Evolutionary conservation across 2,113 vertebrate genomes (phyloP), one percentile per base, ranked within the genome.

Genomic region (Lichenostomus cassidix): DNA sequence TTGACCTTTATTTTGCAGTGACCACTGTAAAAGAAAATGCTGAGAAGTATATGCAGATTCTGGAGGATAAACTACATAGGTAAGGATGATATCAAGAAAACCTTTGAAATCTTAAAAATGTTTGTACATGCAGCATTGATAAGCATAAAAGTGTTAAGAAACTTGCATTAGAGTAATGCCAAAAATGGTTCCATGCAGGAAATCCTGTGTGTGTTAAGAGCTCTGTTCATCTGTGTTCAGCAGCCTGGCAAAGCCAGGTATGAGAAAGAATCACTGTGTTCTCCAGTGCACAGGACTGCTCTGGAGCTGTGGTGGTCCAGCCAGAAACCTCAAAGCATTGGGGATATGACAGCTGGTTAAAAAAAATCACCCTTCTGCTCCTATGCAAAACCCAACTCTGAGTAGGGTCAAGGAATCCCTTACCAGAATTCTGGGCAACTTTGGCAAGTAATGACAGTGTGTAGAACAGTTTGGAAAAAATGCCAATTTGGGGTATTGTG

Each of bases 41-140:
- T 15, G 50, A 94, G 88, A 98, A 98, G 90, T 99, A 98, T 69
- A 98, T 98, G 93, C 98, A 98, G 92, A 64, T 98, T 28, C 91
- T 99, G 77, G 98, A 99, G 96, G 98, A 98, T 93, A 96, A 97
- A 88, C 94, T 99, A 60, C 97, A 97, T 92, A 98, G 99, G 99
- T 99, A 97, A 97, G 97, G 59, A 67, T 41, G 27, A 23, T 21
- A 41, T 23, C 1, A 33, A 31, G 14, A 46, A 53, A 89, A 58
- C 17, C 24, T 77, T 56, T 90, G 47, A 62, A 84, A 76, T 52
- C 25, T 23, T 49, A 64, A 70, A 83, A 77, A 64, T 33, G 3
- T 49, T 59, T 81, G 19, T 93, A 53, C 55, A 19, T 70, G 68
- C 15, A 77, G 39, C 31, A 68, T 8, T 69, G 52, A 35, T 19